These are phyloP conservation scores for Coendou prehensilis DNA, from an alignment of 2,797 vertebrate genomes.

Conservation along the genomic window DNA sequence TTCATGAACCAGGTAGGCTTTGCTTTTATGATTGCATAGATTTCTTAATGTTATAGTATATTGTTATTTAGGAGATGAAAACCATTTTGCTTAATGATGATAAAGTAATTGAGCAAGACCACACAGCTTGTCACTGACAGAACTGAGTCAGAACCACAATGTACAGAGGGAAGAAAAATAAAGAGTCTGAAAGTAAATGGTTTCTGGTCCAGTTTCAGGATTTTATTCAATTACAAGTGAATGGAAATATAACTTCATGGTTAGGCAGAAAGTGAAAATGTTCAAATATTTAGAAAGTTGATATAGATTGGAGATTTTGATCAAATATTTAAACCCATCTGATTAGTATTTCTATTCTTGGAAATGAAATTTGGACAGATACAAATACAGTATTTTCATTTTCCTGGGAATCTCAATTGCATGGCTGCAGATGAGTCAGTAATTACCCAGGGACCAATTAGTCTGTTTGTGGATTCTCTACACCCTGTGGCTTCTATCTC, in stretches of 20 bases:
- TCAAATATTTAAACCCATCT: slow-evolving; percentile 64
- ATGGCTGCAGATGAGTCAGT: slow-evolving; percentile 11
- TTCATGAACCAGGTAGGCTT: neutral
- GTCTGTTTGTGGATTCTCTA: slow-evolving; percentile 78
- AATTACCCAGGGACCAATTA: slow-evolving; percentile 82
- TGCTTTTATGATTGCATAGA: neutral
- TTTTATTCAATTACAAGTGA: slow-evolving; percentile 46
- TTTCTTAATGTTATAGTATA: neutral
- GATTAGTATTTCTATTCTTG: slow-evolving; percentile 55
- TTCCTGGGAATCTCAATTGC: slow-evolving; percentile 47
- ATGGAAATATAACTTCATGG: neutral
- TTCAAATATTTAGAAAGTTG: slow-evolving; percentile 57
- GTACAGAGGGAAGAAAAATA: neutral
- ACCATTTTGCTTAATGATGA: neutral
- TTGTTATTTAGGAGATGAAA: slow-evolving; percentile 10
- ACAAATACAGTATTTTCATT: slow-evolving; percentile 66
- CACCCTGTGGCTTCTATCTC: slow-evolving; percentile 74
- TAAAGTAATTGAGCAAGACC: slow-evolving; percentile 19
- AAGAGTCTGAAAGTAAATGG: neutral
- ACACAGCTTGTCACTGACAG: neutral
- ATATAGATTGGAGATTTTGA: slow-evolving; percentile 37
- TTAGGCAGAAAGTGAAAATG: neutral
- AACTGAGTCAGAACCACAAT: neutral
- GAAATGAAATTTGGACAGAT: slow-evolving; percentile 69
- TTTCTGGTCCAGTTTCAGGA: neutral